A percentile compares a stretch with the other conserved stretches of the same genome.
Evolutionary conservation across 2,113 vertebrate genomes (phyloP).

Genomic region (Leptosomus discolor): DNA sequence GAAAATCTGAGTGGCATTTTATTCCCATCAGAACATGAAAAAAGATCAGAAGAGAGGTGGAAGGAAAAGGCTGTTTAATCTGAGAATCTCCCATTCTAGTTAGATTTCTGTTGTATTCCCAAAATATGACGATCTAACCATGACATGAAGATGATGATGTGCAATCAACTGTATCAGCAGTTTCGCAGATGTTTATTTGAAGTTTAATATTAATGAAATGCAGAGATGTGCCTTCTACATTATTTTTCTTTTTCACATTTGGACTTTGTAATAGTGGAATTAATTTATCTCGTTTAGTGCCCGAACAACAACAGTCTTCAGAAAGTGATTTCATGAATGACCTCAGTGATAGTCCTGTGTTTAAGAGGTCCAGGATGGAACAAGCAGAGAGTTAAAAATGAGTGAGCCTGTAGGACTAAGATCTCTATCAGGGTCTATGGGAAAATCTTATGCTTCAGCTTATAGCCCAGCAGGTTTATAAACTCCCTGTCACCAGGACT

Average conservation of each 20-base stretch:
- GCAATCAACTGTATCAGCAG: slow-evolving; percentile 35
- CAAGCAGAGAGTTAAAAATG: background rate
- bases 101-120: slow-evolving; percentile 36
- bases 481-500: slow-evolving; percentile 41
- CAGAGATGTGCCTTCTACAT: background rate
- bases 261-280: background rate
- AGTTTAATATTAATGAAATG: slow-evolving; percentile 60
- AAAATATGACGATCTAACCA: slow-evolving; percentile 32
- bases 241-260: background rate
- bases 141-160: slow-evolving; percentile 50
- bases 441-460: background rate
- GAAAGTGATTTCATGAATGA: background rate
- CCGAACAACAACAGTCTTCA: background rate
- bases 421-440: background rate
- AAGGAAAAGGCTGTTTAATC: slow-evolving; percentile 19
- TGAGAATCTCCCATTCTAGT: slow-evolving; percentile 47
- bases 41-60: background rate
- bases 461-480: background rate
- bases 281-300: background rate
- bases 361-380: background rate
- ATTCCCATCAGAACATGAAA: slow-evolving; percentile 34
- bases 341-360: background rate
- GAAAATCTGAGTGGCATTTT: slow-evolving; percentile 19
- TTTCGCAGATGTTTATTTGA: slow-evolving; percentile 57
- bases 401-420: background rate